Conservation (phyloP, 2,888 invertebrate species). For the Diaphora mendica region DNA sequence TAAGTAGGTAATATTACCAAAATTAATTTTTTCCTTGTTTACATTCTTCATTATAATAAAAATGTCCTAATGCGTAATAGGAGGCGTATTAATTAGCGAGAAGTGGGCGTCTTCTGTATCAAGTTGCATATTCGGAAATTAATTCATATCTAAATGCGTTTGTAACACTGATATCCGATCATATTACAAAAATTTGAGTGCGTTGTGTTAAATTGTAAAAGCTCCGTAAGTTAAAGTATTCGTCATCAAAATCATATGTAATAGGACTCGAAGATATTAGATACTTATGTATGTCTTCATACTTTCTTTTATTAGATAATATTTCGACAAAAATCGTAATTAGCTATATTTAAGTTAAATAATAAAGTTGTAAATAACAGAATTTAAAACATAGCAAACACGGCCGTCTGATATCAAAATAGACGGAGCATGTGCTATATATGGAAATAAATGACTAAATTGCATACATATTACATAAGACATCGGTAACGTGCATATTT, state of each 20-base stretch:
- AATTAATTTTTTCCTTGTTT: background rate
- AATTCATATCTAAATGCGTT: slow-evolving; percentile 30
- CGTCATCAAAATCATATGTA: background rate
- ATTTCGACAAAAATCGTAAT: background rate
- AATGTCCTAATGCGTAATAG: slow-evolving; percentile 35
- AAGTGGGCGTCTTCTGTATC: slow-evolving; percentile 46
- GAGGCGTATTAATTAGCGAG: slow-evolving; percentile 29
- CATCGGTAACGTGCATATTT: too few relatives aligned
- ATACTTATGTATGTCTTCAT: background rate
- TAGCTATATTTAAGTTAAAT: too few relatives aligned
- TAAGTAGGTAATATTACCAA: background rate
- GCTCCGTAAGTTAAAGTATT: background rate
- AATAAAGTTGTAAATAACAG: too few relatives aligned
- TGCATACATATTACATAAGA: too few relatives aligned
- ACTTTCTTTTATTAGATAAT: background rate
- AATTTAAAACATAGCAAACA: too few relatives aligned
- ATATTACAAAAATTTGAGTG: slow-evolving; percentile 10
- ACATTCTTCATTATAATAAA: background rate
- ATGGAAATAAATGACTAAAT: too few relatives aligned
- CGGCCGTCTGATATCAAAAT: too few relatives aligned
- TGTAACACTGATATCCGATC: slow-evolving; percentile 10
- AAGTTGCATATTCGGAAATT: slow-evolving; percentile 30
- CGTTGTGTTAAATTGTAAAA: slow-evolving; percentile 1
- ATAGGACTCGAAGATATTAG: background rate
- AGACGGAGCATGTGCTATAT: too few relatives aligned